phyloP scores from a whole-genome alignment of 1,140 invertebrate genomes.

The Andrena cerasifolii region DNA sequence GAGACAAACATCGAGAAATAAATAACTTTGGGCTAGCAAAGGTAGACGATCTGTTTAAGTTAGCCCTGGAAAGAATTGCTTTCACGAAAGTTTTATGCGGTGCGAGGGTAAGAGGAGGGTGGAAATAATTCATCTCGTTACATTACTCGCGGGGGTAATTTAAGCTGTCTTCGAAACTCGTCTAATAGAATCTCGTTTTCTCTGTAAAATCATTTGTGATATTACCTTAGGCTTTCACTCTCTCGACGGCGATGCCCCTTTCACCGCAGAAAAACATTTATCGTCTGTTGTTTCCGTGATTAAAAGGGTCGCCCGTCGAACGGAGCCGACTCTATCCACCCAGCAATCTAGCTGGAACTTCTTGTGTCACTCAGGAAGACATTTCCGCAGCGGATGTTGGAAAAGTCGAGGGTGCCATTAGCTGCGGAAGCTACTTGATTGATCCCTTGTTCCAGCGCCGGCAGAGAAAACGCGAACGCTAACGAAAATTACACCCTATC shows the following conservation, averaged over 20 bases:
- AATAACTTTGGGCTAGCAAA: not conserved
- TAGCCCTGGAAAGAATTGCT: not conserved
- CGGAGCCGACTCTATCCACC: not conserved
- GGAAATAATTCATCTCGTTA: not conserved
- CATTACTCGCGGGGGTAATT: too few relatives aligned
- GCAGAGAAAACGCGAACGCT: not conserved
- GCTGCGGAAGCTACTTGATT: not conserved
- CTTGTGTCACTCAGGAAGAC: not conserved
- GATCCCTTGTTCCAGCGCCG: not conserved
- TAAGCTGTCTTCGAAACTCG: too few relatives aligned
- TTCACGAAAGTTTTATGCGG: not conserved
- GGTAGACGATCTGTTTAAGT: conserved; percentile 4
- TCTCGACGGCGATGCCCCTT: too few relatives aligned
- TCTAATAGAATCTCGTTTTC: too few relatives aligned
- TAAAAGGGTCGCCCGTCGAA: not conserved
- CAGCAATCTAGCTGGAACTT: not conserved
- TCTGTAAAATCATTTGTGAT: too few relatives aligned
- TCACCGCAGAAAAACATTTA: too few relatives aligned
- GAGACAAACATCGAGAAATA: not conserved
- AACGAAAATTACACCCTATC: not conserved
- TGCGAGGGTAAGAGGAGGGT: not conserved
- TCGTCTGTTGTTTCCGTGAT: not conserved
- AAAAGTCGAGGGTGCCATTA: conserved; percentile 7
- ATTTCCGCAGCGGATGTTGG: not conserved
- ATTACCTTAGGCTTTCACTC: too few relatives aligned